Evolutionary conservation across 2,113 vertebrate genomes (phyloP), one percentile per base, ranked within the genome.

Genomic region (Phylloscopus trochilus): DNA sequence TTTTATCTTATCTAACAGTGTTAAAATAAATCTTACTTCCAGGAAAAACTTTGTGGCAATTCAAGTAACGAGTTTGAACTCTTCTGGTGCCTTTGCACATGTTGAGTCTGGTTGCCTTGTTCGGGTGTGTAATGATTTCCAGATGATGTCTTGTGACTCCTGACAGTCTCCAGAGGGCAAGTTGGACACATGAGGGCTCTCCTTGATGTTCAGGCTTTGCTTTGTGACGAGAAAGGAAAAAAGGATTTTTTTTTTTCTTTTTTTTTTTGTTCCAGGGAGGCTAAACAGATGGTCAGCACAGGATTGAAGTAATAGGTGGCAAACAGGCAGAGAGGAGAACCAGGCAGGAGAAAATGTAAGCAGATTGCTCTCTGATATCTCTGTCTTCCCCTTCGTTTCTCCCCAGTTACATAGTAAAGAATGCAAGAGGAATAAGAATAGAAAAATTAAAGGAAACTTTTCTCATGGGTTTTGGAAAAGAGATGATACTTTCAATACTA

Each of bases 1-100:
- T 95, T 80, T 70, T 88, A 47, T 89, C 94, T 94, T 82, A 93
- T 93, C 83, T 94, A 90, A 55, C 31, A 77, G 68, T n/a, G 23
- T 83, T 92, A 85, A 96, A 96, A 80, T 93, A 95, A 96, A 88
- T 90, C 79, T 66, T 86, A n/a, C 53, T 94, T 90, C 84, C 64
- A 74, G 83, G 66, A 86, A 92, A 90, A 93, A 56, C 43, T 81
- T 81, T 89, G 64, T 26, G 83, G 72, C 75, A 66, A 82, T 93
- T 88, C 1, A 1, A 83, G 59, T 69, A 80, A 83, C 27, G 46
- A 70, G 76, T 95, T 69, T 83, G 83, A 93, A 93, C 86, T 93
- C 68, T 78, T 80, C 62, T 77, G 64, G 47, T 94, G 80, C 73
- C 72, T 83, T 6, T 89, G 56, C 67, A 87, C 58, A 62, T 69